These are phyloP conservation scores for Pyrgilauda ruficollis DNA, from an alignment of 2,113 vertebrate genomes.

Conservation along the genomic window DNA sequence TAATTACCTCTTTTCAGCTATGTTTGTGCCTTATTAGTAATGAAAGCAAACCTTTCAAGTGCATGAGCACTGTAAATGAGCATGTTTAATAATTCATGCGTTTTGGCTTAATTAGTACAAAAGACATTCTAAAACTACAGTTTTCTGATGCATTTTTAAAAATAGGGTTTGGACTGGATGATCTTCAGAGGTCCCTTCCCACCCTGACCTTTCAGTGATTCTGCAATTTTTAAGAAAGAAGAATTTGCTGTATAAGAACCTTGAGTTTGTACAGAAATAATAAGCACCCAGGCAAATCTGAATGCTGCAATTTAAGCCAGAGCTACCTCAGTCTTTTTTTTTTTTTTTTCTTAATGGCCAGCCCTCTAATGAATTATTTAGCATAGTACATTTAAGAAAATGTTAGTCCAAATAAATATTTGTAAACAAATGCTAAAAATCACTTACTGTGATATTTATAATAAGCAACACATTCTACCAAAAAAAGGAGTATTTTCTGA, in stretches of 20 bases:
- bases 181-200: neutral
- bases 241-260: neutral
- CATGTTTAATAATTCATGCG: slow-evolving; percentile 62
- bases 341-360: neutral
- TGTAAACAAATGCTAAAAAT: slow-evolving; percentile 10
- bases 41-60: slow-evolving; percentile 57
- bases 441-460: neutral
- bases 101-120: slow-evolving; percentile 26
- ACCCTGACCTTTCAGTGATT: neutral
- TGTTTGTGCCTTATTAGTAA: slow-evolving; percentile 47
- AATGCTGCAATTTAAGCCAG: neutral
- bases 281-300: neutral
- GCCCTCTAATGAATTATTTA: slow-evolving; percentile 26
- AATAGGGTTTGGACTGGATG: neutral
- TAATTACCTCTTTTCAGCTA: slow-evolving; percentile 61
- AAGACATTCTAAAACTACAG: slow-evolving; percentile 2
- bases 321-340: neutral
- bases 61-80: slow-evolving; percentile 36
- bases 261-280: neutral
- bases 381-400: neutral
- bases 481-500: neutral
- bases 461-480: neutral
- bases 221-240: neutral
- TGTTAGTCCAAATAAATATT: neutral
- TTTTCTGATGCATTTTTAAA: slow-evolving; percentile 33